Conservation (phyloP, 1,140 invertebrate genomes). For the Magallana angulata region DNA sequence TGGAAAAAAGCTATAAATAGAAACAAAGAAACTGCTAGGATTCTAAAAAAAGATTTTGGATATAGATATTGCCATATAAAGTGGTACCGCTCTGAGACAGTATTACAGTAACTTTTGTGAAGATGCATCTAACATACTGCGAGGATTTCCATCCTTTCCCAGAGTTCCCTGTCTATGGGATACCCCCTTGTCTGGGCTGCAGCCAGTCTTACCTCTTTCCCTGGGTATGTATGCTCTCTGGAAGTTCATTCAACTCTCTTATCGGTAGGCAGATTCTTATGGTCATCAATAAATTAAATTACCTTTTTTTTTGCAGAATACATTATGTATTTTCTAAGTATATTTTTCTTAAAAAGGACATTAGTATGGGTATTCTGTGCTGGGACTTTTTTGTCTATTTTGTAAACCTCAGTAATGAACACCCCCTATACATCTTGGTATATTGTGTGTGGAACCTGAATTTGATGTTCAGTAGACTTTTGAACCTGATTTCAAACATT, state of each 20-base stretch:
- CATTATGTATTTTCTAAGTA: no score
- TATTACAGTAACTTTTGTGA: background rate
- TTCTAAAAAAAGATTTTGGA: constrained; percentile 7
- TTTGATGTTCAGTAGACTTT: no score
- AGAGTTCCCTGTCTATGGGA: background rate
- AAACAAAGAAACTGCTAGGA: constrained; percentile 3
- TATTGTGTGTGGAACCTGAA: no score
- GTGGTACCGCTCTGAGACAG: background rate
- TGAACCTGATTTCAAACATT: no score
- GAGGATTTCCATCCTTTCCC: constrained; percentile 14
- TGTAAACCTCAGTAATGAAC: no score
- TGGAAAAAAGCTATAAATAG: constrained; percentile 24
- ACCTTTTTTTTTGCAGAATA: no score
- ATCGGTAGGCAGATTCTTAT: no score
- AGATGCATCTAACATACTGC: constrained; percentile 10
- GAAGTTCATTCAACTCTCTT: background rate
- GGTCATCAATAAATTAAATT: no score
- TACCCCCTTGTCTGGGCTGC: background rate
- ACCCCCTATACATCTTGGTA: no score
- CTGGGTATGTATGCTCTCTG: background rate
- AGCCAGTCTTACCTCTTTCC: background rate
- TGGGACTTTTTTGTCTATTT: no score
- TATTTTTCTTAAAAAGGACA: no score
- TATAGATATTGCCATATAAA: constrained; percentile 3
- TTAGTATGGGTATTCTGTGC: no score